Percentiles rank a stretch among this genome's conserved stretches.
Conservation (phyloP, 2,888 invertebrate genomes). For the Caradrina clavipalpis region DNA sequence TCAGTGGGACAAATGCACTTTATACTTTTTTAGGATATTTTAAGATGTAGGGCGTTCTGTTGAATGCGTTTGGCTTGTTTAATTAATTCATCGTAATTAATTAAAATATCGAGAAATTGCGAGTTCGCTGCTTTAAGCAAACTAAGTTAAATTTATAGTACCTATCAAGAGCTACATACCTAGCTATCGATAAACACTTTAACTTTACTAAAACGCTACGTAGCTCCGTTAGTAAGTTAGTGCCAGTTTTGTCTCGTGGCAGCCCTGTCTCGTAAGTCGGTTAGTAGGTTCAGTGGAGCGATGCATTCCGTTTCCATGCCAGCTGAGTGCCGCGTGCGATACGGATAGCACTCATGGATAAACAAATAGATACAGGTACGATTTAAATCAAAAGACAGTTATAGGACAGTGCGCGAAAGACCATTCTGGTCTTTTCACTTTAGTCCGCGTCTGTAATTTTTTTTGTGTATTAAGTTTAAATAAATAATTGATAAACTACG, state of each 20-base stretch:
- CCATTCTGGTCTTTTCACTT: no score
- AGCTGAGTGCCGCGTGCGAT: conserved; percentile 55
- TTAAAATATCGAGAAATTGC: no score
- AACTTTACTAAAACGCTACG: background rate
- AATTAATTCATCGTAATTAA: no score
- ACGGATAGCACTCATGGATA: conserved; percentile 52
- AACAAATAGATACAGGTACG: conserved; percentile 53
- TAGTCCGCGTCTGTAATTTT: no score
- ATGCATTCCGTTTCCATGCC: conserved; percentile 65
- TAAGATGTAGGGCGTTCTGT: no score
- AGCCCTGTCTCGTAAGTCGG: conserved; percentile 61
- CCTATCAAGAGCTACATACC: background rate
- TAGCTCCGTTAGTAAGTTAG: background rate
- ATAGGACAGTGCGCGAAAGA: background rate
- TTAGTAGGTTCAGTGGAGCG: conserved; percentile 64
- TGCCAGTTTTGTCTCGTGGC: conserved; percentile 30
- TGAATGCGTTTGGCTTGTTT: no score
- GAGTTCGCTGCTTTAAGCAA: no score
- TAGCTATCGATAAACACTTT: background rate
- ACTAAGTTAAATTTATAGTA: background rate
- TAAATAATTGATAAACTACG: no score
- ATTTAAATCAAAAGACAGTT: conserved; percentile 10
- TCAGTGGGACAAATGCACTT: no score
- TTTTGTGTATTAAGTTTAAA: background rate
- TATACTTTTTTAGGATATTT: no score